Conservation (phyloP, 2,888 invertebrate species). For the Imbricaverruca yamaguchii region DNA sequence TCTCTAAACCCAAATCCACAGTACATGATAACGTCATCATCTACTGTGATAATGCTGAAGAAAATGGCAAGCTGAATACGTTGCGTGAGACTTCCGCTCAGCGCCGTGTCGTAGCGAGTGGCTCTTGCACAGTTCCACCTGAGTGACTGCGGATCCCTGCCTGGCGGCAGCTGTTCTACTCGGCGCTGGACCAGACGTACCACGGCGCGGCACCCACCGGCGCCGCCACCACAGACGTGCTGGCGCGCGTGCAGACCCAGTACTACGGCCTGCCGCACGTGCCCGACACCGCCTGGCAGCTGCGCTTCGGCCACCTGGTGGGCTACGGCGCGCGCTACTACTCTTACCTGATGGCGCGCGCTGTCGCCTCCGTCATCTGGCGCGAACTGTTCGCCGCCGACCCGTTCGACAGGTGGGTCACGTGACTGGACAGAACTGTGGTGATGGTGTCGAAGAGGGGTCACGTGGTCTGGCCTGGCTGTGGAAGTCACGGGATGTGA, state of each 20-base stretch:
- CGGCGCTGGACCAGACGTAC: constrained; percentile 82
- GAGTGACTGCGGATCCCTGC: too few relatives aligned
- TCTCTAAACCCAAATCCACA: too few relatives aligned
- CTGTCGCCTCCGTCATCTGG: constrained; percentile 90
- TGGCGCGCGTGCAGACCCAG: constrained; percentile 65
- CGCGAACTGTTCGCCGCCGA: constrained; percentile 69
- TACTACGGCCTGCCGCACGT: constrained; percentile 84
- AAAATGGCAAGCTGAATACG: too few relatives aligned
- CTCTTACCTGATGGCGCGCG: constrained; percentile 89
- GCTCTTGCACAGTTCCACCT: too few relatives aligned
- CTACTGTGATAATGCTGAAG: too few relatives aligned
- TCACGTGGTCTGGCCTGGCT: too few relatives aligned
- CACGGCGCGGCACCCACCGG: constrained; percentile 56
- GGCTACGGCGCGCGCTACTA: constrained; percentile 99
- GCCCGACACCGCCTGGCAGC: constrained; percentile 87
- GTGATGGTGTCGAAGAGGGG: too few relatives aligned
- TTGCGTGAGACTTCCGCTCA: too few relatives aligned
- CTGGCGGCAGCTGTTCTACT: constrained; percentile 60
- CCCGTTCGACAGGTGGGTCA: constrained; percentile 65
- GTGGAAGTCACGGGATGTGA: too few relatives aligned
- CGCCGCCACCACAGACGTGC: constrained; percentile 58
- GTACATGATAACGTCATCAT: too few relatives aligned
- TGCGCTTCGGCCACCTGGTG: constrained; percentile 90
- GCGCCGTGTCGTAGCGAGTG: too few relatives aligned
- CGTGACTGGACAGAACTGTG: constrained; percentile 52